phyloP scores from a whole-genome alignment of 2,888 invertebrate genomes.

The Euphydryas editha region DNA sequence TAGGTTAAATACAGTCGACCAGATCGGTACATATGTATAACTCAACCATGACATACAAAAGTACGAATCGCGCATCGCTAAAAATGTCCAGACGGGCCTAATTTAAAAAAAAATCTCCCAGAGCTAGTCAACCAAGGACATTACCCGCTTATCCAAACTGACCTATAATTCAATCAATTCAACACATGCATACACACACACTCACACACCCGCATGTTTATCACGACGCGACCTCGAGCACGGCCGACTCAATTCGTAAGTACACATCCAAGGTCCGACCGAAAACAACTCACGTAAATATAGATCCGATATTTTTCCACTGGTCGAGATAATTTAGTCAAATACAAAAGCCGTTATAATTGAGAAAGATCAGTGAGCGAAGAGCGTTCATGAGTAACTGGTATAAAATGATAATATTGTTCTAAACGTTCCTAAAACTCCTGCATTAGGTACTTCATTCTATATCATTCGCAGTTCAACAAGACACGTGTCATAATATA shows the following conservation, averaged over 20 bases:
- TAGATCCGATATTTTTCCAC: constrained; percentile 46
- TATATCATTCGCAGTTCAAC: too few species aligned
- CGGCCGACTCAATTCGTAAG: constrained; percentile 69
- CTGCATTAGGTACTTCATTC: too few species aligned
- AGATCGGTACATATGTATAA: neutral
- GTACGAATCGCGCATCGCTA: neutral
- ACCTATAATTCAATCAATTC: constrained; percentile 49
- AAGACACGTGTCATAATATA: too few species aligned
- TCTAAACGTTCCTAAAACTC: neutral
- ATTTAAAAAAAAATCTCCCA: constrained; percentile 10
- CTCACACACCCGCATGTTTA: constrained; percentile 42
- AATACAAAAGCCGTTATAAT: constrained; percentile 34
- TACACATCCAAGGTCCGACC: constrained; percentile 64
- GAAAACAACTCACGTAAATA: constrained; percentile 53
- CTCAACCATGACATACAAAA: constrained; percentile 22
- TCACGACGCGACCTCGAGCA: constrained; percentile 61
- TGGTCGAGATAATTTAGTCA: constrained; percentile 36
- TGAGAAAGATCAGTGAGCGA: constrained; percentile 44
- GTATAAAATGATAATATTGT: neutral
- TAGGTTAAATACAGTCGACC: neutral
- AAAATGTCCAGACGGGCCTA: neutral
- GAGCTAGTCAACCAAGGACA: constrained; percentile 39
- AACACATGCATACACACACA: constrained; percentile 25
- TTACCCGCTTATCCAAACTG: constrained; percentile 43
- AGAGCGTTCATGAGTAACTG: constrained; percentile 6